Base-by-base conservation (phyloP, 2,113 vertebrate genomes). In the Dasyornis broadbenti region DNA sequence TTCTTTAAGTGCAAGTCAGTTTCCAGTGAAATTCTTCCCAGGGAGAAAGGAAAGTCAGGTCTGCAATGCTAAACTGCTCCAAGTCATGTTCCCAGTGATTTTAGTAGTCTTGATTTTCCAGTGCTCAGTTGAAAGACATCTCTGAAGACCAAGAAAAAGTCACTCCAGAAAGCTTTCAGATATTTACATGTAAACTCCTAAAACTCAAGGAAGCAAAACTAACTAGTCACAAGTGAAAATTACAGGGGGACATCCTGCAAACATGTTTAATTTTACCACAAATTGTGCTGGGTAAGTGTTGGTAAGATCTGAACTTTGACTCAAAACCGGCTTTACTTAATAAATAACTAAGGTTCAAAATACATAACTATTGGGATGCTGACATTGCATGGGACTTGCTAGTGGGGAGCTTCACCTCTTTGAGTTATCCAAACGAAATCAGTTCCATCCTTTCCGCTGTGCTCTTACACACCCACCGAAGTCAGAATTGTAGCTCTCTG, bases 331-430 rank as follows among this genome's bases (percentile, higher is more conserved):
- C 15, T 69, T 16, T 10, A 40, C 40, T 72, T 95, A n/a, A 56
- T 33, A 61, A 83, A 56, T n/a, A 76, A 7, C 10, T 64, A 83
- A 53, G 10, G 6, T 30, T 54, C 35, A 77, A 66, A 73, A 60
- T 14, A 21, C 1, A 0, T 37, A 60, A 40, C 11, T 72, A 3
- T 17, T 60, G 22, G 11, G 26, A 65, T 49, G 44, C 3, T 65
- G 40, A 28, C 23, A 19, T 69, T 73, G 11, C 14, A 24, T 2
- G 33, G 40, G 28, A 70, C 61, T 61, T 64, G 27, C 5, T 18
- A 52, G 33, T 5, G 18, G 82, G 66, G n/a, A 76, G 64, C 15
- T 60, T 24, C 3, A 20, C 35, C 21, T 70, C 44, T 47, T 22
- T 4, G 4, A 37, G 11, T 42, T 72, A 57, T 27, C 10, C 13